Conservation (phyloP, 2,888 invertebrate genomes). For the Zaprionus obscuricornis region DNA sequence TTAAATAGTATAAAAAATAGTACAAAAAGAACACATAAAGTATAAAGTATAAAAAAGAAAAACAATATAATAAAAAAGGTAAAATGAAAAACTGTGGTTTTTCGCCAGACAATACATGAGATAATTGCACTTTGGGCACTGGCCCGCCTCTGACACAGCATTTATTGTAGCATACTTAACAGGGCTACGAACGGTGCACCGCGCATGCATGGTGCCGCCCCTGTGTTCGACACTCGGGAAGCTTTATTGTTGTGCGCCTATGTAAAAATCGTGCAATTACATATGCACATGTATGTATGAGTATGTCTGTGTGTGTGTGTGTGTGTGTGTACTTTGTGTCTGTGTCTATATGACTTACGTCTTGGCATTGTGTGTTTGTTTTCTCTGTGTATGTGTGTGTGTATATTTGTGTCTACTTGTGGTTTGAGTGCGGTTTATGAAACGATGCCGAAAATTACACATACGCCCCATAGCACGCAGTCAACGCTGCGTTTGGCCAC, state of each 20-base stretch:
- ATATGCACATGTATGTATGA: constrained; percentile 40
- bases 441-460: constrained; percentile 78
- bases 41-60: constrained; percentile 25
- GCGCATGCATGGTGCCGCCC: constrained; percentile 7
- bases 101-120: constrained; percentile 75
- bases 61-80: constrained; percentile 19
- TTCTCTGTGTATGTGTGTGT: constrained; percentile 31
- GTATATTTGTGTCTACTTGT: constrained; percentile 16
- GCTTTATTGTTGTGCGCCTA: constrained; percentile 75
- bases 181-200: constrained; percentile 33
- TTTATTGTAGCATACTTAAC: constrained; percentile 79
- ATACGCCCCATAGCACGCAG: constrained; percentile 75
- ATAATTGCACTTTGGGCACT: constrained; percentile 80
- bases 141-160: constrained; percentile 74
- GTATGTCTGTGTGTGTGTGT: constrained; percentile 8
- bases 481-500: constrained; percentile 58
- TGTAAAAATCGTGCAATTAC: constrained; percentile 75
- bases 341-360: constrained; percentile 52
- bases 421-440: constrained; percentile 71
- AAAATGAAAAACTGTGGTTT: constrained; percentile 40
- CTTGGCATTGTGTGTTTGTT: constrained; percentile 33
- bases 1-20: no score
- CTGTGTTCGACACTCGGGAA: constrained; percentile 47
- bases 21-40: not conserved
- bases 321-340: constrained; percentile 8